Conservation (phyloP, 2,888 invertebrate genomes). For the Megastigmus dorsalis region DNA sequence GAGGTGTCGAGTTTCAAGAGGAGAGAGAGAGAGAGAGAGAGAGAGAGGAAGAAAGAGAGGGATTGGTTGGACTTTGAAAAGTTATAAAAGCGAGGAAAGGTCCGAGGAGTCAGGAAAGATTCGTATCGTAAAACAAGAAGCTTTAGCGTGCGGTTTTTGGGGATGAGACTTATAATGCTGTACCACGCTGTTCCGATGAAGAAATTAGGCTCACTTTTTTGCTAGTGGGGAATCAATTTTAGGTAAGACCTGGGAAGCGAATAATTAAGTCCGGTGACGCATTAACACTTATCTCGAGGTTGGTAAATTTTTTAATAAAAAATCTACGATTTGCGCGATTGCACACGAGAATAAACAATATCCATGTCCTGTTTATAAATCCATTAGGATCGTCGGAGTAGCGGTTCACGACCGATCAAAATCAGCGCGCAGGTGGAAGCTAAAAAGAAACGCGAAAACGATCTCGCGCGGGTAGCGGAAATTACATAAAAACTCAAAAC, state of each 20-base stretch:
- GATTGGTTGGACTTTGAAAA: constrained; percentile 6
- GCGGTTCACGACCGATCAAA: no score
- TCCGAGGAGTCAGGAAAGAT: not conserved
- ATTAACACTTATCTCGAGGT: no score
- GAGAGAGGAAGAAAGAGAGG: not conserved
- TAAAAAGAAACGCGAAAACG: not conserved
- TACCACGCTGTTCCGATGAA: not conserved
- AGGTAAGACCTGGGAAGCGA: no score
- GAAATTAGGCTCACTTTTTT: no score
- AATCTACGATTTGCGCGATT: no score
- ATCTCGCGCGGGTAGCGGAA: not conserved
- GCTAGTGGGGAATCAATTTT: no score
- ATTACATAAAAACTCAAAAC: constrained; percentile 38
- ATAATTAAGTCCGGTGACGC: no score
- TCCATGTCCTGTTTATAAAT: no score
- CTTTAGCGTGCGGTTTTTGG: not conserved
- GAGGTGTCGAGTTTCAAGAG: constrained; percentile 40
- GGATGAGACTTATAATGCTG: no score
- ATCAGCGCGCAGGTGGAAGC: not conserved
- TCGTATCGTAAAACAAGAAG: constrained; percentile 33
- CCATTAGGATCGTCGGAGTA: no score
- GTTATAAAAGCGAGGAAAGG: constrained; percentile 15
- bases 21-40: not conserved
- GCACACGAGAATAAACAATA: no score
- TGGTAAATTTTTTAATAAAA: no score